Evolutionary conservation across 2,888 invertebrate species (phyloP), one percentile per base, ranked within the genome.

Genomic region (Lasioglossum figueresi): DNA sequence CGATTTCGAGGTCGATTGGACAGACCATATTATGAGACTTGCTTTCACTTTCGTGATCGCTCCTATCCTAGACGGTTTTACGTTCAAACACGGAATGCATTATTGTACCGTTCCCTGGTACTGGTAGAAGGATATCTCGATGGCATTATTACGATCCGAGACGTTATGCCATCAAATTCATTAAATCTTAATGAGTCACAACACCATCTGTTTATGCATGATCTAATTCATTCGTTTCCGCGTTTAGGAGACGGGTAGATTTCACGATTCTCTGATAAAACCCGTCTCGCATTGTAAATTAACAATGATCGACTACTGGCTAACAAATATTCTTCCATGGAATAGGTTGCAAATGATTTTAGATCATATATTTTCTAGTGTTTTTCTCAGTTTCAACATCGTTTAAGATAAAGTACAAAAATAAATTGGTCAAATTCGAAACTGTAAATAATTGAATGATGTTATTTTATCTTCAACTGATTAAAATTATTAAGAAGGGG

Each of bases 1-100:
- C 84, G 84, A 87, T 91, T 90, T 90, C 89, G 91, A 90, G 90
- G 90, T 90, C 90, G 89, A 91, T 91, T 84, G 86, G 79, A 80
- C 83, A 84, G 77, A 77, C 80, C 66, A 37, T 75, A 77, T 85
- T 84, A 83, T 82, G 79, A 77, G 31, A 77, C 59, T 77, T 82
- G 86, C 90, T 90, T 90, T 90, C 90, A 90, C 90, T 90, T 90
- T 90, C 83, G 80, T 80, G 84, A 90, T 88, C 86, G 80, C 45
- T 82, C 86, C 72, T 77, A 87, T 68, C 75, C 79, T 71, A 70
- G 70, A 77, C 79, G 74, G 72, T 63, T 84, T 80, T 77, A 52
- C 83, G 82, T 77, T 76, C 70, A 56, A 84, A 71, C 72, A 10
- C 34, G 73, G 43, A 73, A 73, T 83, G 76, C 72, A 43, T 78